These are phyloP conservation scores for Piaya cayana DNA, from an alignment of 2,113 vertebrate genomes.

Conservation along the genomic window DNA sequence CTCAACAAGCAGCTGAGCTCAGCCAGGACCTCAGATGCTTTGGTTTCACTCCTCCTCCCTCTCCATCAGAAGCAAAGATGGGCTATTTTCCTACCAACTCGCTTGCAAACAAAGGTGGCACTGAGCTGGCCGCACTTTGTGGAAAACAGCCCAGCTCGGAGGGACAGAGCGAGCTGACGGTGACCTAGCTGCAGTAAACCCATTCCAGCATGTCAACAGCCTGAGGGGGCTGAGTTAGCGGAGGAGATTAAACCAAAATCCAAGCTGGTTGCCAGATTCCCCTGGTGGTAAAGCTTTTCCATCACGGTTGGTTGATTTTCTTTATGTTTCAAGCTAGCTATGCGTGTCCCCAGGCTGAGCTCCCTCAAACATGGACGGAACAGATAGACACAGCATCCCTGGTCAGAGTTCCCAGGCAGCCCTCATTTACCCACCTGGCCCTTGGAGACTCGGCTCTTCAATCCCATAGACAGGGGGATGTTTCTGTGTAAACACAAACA, in stretches of 20 bases:
- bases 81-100: neutral
- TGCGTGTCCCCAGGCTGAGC: neutral
- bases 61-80: neutral
- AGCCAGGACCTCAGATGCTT: neutral
- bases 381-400: neutral
- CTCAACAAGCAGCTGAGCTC: rapidly evolving
- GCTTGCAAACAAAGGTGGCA: neutral
- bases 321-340: neutral
- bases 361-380: neutral
- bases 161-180: neutral
- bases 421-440: neutral
- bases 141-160: neutral
- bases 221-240: neutral
- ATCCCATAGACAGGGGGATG: neutral
- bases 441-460: neutral
- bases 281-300: neutral
- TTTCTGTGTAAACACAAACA: neutral
- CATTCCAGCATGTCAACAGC: neutral
- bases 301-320: rapidly evolving
- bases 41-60: neutral
- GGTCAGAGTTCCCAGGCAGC: rapidly evolving
- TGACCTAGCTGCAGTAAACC: neutral
- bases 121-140: rapidly evolving
- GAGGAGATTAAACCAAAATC: neutral
- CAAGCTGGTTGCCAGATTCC: neutral